A percentile compares a stretch with the other conserved stretches of the same genome.
Conservation (phyloP, 2,797 vertebrate species). For the Scomberomorus guttatus region DNA sequence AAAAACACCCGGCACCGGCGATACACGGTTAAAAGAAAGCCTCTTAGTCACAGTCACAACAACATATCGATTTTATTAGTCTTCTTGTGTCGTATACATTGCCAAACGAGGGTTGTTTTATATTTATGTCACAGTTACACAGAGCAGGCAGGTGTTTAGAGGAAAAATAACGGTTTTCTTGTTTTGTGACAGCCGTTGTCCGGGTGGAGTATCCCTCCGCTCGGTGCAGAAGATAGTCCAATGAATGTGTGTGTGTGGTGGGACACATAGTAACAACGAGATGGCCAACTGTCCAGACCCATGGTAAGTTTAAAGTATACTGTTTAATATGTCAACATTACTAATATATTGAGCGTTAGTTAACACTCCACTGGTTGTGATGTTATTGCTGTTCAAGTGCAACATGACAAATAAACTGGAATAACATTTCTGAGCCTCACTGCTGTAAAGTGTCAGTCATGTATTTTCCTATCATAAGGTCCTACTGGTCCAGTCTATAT, state of each 20-base stretch:
- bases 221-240: constrained; percentile 77
- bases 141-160: constrained; percentile 28
- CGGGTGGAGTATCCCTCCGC: constrained; percentile 76
- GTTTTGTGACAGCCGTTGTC: constrained; percentile 63
- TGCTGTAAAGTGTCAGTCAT: neutral
- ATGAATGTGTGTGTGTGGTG: constrained; percentile 71
- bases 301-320: constrained; percentile 75
- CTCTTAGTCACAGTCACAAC: constrained; percentile 10
- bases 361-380: neutral
- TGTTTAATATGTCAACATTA: neutral
- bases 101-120: fast-evolving
- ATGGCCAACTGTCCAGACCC: constrained; percentile 81
- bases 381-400: neutral
- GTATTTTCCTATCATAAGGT: neutral
- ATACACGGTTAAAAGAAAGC: constrained; percentile 54
- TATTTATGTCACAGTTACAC: neutral
- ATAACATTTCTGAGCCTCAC: neutral
- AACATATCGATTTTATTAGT: neutral
- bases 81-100: fast-evolving
- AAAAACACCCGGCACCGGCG: constrained; percentile 41
- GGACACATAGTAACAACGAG: constrained; percentile 61
- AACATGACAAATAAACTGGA: neutral
- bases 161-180: constrained; percentile 58
- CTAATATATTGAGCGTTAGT: neutral
- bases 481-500: neutral